Evolutionary conservation across 2,113 vertebrate genomes (phyloP), one percentile per base, ranked within the genome.

Genomic region (Syngnathus scovelli): DNA sequence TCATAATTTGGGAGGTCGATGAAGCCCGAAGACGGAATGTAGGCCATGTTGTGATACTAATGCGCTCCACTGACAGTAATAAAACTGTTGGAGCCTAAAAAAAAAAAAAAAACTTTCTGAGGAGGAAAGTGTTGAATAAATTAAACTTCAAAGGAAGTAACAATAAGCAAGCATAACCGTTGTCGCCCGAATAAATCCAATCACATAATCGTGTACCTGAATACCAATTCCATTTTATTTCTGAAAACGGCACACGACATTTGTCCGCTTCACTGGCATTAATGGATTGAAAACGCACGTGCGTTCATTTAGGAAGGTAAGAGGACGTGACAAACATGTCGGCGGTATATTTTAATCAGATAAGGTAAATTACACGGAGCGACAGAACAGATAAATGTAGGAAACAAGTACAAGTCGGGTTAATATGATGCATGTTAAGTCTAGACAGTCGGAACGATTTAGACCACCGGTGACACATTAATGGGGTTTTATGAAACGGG

Each of bases 281-380:
- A 85, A 83, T 78, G 78, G 81, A 82, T 77, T 79, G 68, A 78
- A 72, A 64, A 64, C 67, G 77, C 41, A 7, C 54, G 54, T 46
- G 52, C 63, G 56, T 85, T 80, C 77, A 78, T 82, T 85, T 66
- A 68, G 70, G 69, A 65, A 81, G 80, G 80, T 70, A 75, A 71
- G 66, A 37, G 21, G 66, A 69, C 73, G 72, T 33, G 63, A 72
- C 51, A 67, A 67, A 69, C 69, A 62, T 61, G 67, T 48, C 23
- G 27, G 70, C 1, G 23, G 64, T 76, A 68, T 73, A 83, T 81
- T 75, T 46, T 69, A 72, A 76, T 86, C 82, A 82, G 66, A 44
- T 66, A 70, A 69, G 52, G 67, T 62, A 77, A 81, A 85, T 72
- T 78, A 73, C 52, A 23, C 75, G 33, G 71, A 62, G 77, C 64